These are phyloP conservation scores for Tetragnatha montana DNA, from an alignment of 2,888 invertebrate species.

Conservation along the genomic window DNA sequence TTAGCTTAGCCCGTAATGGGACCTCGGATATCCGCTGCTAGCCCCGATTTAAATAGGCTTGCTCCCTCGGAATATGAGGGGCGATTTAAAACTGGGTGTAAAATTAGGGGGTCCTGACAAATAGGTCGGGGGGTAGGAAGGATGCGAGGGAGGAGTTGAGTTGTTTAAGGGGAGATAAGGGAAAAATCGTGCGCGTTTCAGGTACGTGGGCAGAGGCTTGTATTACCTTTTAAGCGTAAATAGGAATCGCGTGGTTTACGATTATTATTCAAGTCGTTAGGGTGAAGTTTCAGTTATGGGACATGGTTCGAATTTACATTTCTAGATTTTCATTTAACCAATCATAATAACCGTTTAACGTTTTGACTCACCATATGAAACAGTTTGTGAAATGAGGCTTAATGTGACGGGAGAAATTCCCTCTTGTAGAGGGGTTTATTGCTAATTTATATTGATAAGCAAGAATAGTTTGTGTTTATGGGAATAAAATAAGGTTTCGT, in stretches of 20 bases:
- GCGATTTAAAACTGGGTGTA: constrained; percentile 17
- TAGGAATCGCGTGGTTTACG: not conserved
- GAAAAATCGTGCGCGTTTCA: not conserved
- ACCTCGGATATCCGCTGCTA: constrained; percentile 42
- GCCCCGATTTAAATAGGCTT: constrained; percentile 46
- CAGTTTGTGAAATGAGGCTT: too few species aligned
- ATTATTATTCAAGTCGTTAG: too few species aligned
- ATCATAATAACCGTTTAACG: too few species aligned
- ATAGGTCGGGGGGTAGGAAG: constrained; percentile 10
- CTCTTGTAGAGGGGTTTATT: too few species aligned
- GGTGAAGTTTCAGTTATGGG: too few species aligned
- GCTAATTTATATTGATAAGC: too few species aligned
- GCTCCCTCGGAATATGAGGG: constrained; percentile 35
- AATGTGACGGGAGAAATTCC: too few species aligned
- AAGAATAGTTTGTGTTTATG: too few species aligned
- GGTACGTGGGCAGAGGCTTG: not conserved
- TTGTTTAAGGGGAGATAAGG: not conserved
- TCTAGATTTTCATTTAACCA: too few species aligned
- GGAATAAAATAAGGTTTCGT: too few species aligned
- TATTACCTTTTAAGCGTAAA: not conserved
- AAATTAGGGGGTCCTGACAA: constrained; percentile 34
- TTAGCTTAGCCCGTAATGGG: constrained; percentile 35
- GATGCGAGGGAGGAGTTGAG: not conserved
- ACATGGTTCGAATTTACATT: too few species aligned
- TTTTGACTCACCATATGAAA: too few species aligned